phyloP scores from a whole-genome alignment of 1,140 invertebrate genomes.

The Nylanderia fulva region DNA sequence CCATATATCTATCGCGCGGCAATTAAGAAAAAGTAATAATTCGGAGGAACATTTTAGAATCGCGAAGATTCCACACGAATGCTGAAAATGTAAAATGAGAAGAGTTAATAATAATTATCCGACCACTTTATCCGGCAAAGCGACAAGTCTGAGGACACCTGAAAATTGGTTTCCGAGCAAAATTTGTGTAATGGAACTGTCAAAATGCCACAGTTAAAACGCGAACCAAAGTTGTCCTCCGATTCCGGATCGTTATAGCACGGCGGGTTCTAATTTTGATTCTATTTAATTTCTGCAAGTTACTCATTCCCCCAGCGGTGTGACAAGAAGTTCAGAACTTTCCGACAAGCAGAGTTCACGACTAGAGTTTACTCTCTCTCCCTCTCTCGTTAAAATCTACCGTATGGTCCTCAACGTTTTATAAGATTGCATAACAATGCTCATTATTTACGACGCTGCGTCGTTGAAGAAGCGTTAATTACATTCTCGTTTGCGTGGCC shows the following conservation, averaged over 20 bases:
- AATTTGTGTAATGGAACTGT: slow-evolving; percentile 4
- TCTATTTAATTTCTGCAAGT: slow-evolving; percentile 59
- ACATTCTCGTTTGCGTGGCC: not conserved
- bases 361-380: slow-evolving; percentile 42
- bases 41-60: not conserved
- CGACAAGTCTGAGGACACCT: slow-evolving; percentile 5
- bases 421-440: slow-evolving; percentile 35
- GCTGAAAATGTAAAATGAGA: not conserved
- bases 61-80: too few species aligned
- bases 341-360: slow-evolving; percentile 38
- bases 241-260: slow-evolving; percentile 25
- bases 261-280: slow-evolving; percentile 48
- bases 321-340: slow-evolving; percentile 48
- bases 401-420: slow-evolving; percentile 9
- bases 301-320: slow-evolving; percentile 11
- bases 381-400: slow-evolving; percentile 1
- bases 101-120: slow-evolving; percentile 13
- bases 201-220: not conserved
- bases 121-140: not conserved
- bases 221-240: slow-evolving; percentile 18
- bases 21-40: not conserved
- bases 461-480: slow-evolving; percentile 1
- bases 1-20: not conserved
- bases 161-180: slow-evolving; percentile 17
- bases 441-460: not conserved